Conservation (phyloP, 2,888 invertebrate genomes). For the Phymatocera aterrima region DNA sequence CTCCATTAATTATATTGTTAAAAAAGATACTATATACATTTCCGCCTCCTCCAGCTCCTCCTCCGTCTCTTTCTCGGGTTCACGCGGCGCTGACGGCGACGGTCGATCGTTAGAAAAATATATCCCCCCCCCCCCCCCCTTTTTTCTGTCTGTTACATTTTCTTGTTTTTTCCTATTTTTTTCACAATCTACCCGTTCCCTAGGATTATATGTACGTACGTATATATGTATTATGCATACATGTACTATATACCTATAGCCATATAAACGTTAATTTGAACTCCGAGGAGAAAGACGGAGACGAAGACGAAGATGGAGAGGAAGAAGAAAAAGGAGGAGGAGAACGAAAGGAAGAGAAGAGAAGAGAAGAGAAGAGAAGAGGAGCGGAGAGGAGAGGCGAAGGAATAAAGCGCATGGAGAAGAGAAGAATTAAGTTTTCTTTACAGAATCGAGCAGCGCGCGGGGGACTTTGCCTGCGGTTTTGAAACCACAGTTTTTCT, state of each 20-base stretch:
- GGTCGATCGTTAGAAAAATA: constrained; percentile 40
- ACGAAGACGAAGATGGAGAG: constrained; percentile 17
- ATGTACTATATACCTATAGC: background rate
- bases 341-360: constrained; percentile 38
- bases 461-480: constrained; percentile 40
- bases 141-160: background rate
- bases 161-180: constrained; percentile 24
- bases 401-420: constrained; percentile 47
- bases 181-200: constrained; percentile 38
- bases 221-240: background rate
- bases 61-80: constrained; percentile 16
- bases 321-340: constrained; percentile 37
- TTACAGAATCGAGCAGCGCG: constrained; percentile 32
- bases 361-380: background rate
- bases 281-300: constrained; percentile 46
- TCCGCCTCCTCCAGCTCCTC: too few relatives aligned
- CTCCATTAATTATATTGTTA: constrained; percentile 38
- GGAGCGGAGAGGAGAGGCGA: constrained; percentile 45
- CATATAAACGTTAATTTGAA: constrained; percentile 48
- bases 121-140: background rate
- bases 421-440: constrained; percentile 44
- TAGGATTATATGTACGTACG: constrained; percentile 22
- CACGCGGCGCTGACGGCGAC: background rate
- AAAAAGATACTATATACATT: constrained; percentile 18
- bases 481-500: constrained; percentile 29